Conservation (phyloP, 2,113 vertebrate genomes). For the Xerus inauris region DNA sequence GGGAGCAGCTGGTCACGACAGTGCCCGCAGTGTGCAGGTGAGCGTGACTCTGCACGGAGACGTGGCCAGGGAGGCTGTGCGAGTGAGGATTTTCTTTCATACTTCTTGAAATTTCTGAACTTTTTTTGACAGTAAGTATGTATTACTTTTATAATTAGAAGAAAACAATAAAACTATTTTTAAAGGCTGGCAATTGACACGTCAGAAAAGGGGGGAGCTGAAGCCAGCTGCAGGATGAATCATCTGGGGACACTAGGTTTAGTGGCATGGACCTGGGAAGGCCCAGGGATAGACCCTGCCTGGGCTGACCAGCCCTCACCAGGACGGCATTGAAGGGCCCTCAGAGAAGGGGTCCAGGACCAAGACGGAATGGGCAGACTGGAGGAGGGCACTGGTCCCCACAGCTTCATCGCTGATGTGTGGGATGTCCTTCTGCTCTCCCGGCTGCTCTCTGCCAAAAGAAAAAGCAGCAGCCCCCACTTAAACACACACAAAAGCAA, state of each 20-base stretch:
- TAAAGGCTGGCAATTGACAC: background rate
- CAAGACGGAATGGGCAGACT: background rate
- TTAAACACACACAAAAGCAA: fast-evolving
- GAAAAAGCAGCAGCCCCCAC: background rate
- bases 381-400: background rate
- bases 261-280: fast-evolving
- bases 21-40: fast-evolving
- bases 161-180: conserved; percentile 57
- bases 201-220: fast-evolving
- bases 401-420: background rate
- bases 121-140: background rate
- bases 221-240: fast-evolving
- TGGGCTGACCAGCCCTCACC: fast-evolving
- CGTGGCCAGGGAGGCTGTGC: fast-evolving
- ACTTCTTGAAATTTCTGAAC: background rate
- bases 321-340: fast-evolving
- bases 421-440: background rate
- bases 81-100: fast-evolving
- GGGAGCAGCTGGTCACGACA: fast-evolving
- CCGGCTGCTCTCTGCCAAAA: background rate
- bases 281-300: background rate
- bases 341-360: background rate
- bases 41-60: fast-evolving
- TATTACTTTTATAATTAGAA: background rate
- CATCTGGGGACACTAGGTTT: background rate